These are phyloP conservation scores for Hoplodrina ambigua DNA, from an alignment of 2,888 invertebrate species.

Conservation along the genomic window DNA sequence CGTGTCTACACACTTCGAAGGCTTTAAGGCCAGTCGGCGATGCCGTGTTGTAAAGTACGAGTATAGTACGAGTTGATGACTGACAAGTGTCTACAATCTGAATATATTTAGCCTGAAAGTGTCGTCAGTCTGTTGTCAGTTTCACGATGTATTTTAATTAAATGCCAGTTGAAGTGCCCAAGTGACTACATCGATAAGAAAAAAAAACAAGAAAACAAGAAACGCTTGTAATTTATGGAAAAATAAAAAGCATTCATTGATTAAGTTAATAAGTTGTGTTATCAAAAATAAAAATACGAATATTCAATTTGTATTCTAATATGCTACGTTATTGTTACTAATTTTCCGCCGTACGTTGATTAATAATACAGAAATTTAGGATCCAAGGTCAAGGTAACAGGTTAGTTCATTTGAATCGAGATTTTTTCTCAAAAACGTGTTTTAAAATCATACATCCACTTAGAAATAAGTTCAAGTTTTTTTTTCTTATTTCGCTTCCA, in stretches of 20 bases:
- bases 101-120: no score
- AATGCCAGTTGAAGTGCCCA: no score
- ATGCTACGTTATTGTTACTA: neutral
- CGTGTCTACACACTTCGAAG: neutral
- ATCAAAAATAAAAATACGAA: no score
- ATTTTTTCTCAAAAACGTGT: neutral
- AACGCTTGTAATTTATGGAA: no score
- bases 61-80: conserved; percentile 7
- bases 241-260: no score
- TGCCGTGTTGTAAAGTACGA: no score
- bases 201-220: no score
- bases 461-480: neutral
- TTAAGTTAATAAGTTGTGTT: no score
- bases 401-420: neutral
- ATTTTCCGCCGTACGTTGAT: neutral
- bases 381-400: neutral
- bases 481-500: neutral
- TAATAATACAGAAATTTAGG: neutral
- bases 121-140: no score
- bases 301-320: neutral
- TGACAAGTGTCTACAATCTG: neutral
- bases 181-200: no score
- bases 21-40: neutral
- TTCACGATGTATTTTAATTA: no score
- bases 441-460: neutral